These are phyloP conservation scores for Drosophila tristis DNA, from an alignment of 1,140 invertebrate species.

Conservation along the genomic window DNA sequence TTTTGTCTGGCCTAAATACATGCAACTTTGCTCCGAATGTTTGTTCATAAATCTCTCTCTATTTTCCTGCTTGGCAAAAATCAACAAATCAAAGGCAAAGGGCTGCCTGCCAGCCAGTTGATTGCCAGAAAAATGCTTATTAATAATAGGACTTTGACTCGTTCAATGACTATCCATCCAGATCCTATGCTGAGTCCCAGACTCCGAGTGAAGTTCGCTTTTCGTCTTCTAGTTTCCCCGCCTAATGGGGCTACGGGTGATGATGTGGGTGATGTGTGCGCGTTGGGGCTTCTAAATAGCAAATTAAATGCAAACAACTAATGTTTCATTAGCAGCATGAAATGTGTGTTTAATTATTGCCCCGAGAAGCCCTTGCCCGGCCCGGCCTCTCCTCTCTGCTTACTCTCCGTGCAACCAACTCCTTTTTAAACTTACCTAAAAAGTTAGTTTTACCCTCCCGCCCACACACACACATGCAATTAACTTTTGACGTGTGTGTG, in stretches of 20 bases:
- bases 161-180: background rate
- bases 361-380: slow-evolving; percentile 3
- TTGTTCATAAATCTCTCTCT: slow-evolving; percentile 57
- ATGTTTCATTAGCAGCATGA: slow-evolving; percentile 81
- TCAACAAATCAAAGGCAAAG: slow-evolving; percentile 69
- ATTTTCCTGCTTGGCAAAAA: slow-evolving; percentile 28
- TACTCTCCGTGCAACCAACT: slow-evolving; percentile 6
- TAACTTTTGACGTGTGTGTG: slow-evolving; percentile 71
- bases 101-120: slow-evolving; percentile 46
- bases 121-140: slow-evolving; percentile 60
- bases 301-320: slow-evolving; percentile 83
- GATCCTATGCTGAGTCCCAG: background rate
- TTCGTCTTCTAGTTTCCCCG: slow-evolving; percentile 25
- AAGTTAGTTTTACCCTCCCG: slow-evolving; percentile 64
- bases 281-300: slow-evolving; percentile 60
- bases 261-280: slow-evolving; percentile 6
- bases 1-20: slow-evolving; percentile 64
- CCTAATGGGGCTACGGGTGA: slow-evolving; percentile 7
- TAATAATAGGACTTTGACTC: slow-evolving; percentile 32
- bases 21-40: slow-evolving; percentile 29
- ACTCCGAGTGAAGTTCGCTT: slow-evolving; percentile 30
- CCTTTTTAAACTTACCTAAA: slow-evolving; percentile 74
- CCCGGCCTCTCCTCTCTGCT: background rate
- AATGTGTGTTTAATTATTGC: slow-evolving; percentile 81
- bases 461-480: slow-evolving; percentile 62